Conservation (phyloP, 2,888 invertebrate species). For the Malacosoma neustria region DNA sequence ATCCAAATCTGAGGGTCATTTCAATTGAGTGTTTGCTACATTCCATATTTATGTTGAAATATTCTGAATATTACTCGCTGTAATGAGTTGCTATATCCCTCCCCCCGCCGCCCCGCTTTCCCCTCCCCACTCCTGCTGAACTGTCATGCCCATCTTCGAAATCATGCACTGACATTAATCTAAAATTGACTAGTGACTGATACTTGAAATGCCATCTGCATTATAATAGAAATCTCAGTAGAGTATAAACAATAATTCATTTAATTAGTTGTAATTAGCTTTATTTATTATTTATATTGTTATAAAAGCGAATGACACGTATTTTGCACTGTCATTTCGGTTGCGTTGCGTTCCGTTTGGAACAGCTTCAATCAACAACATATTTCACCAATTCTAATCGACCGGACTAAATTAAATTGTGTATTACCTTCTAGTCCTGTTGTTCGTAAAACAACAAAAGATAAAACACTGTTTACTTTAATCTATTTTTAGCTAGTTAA, state of each 20-base stretch:
- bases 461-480: constrained; percentile 16
- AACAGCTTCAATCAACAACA: background rate
- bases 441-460: constrained; percentile 16
- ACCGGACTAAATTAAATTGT: constrained; percentile 17
- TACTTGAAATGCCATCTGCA: constrained; percentile 49
- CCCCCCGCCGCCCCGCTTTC: too few relatives aligned
- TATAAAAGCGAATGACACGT: constrained; percentile 13
- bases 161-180: constrained; percentile 34
- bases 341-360: too few relatives aligned
- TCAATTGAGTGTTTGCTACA: constrained; percentile 73
- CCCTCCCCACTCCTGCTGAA: constrained; percentile 4
- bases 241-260: constrained; percentile 51
- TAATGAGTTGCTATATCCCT: too few relatives aligned
- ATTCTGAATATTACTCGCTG: constrained; percentile 55
- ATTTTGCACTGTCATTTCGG: background rate
- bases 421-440: constrained; percentile 15
- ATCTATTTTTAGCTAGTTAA: constrained; percentile 8
- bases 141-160: constrained; percentile 2
- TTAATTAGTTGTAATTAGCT: constrained; percentile 54
- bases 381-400: background rate
- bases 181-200: constrained; percentile 45
- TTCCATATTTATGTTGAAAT: constrained; percentile 75
- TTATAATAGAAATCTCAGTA: constrained; percentile 61
- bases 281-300: constrained; percentile 54
- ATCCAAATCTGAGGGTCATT: constrained; percentile 55